These are phyloP conservation scores for Salmo trutta DNA, from an alignment of 2,797 vertebrate genomes.

Conservation along the genomic window DNA sequence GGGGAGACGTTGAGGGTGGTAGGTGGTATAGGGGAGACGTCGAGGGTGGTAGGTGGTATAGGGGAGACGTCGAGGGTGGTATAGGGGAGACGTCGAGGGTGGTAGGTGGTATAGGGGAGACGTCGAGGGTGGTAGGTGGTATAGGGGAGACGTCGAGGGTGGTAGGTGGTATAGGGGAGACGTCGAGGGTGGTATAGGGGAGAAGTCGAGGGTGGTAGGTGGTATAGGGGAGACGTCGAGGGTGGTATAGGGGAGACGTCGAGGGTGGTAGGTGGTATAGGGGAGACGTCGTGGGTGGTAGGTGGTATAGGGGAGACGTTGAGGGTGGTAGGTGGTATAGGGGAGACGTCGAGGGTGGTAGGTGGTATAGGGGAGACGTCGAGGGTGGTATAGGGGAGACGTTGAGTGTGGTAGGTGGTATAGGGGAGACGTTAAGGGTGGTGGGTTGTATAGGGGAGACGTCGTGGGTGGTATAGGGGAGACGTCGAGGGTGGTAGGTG, in stretches of 20 bases:
- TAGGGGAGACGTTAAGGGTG: too few relatives aligned
- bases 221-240: background rate
- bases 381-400: too few relatives aligned
- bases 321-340: background rate
- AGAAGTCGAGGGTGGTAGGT: background rate
- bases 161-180: constrained; percentile 14
- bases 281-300: background rate
- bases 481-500: fast-evolving
- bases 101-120: constrained; percentile 12
- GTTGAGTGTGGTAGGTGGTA: background rate
- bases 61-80: constrained; percentile 19
- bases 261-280: too few relatives aligned
- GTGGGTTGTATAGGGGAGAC: too few relatives aligned
- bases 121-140: constrained; percentile 27
- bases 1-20: too few relatives aligned
- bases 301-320: background rate
- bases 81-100: constrained; percentile 12
- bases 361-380: background rate
- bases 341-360: background rate
- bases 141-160: constrained; percentile 15
- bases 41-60: too few relatives aligned
- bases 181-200: too few relatives aligned
- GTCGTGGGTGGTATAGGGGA: too few relatives aligned
- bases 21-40: too few relatives aligned
- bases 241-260: too few relatives aligned